phyloP scores from a whole-genome alignment of 2,888 invertebrate genomes.

The Nemurella pictetii region DNA sequence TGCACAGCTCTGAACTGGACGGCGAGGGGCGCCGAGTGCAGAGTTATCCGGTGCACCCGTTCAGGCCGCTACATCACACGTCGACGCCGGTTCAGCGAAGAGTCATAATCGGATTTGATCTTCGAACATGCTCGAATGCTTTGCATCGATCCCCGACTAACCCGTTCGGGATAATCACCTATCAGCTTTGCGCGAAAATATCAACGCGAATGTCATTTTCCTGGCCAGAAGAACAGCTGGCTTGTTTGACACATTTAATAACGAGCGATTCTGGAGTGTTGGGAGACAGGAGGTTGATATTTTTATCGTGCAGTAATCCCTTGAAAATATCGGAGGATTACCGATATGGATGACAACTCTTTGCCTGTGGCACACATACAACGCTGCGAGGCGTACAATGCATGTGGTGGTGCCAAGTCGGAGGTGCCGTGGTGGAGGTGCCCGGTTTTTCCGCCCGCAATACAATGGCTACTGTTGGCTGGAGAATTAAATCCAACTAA shows the following conservation, averaged over 20 bases:
- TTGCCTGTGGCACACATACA: background rate
- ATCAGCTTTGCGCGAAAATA: background rate
- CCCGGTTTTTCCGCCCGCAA: background rate
- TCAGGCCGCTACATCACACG: background rate
- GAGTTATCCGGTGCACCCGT: background rate
- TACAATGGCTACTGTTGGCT: background rate
- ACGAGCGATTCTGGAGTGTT: background rate
- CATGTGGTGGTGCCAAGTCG: background rate
- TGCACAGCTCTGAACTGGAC: background rate
- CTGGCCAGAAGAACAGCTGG: background rate
- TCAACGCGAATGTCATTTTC: background rate
- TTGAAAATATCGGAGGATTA: constrained; percentile 4
- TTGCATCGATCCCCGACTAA: background rate
- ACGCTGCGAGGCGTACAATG: background rate
- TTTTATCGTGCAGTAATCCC: constrained; percentile 6
- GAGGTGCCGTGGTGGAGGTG: background rate
- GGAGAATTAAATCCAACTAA: background rate
- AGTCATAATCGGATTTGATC: background rate
- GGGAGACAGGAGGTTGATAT: background rate
- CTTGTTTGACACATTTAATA: background rate
- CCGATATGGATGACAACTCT: background rate
- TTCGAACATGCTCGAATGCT: background rate
- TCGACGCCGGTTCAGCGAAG: background rate
- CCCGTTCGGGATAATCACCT: background rate
- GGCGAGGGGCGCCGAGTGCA: background rate